A percentile compares a stretch with the other conserved stretches of the same genome.
phyloP scores from a whole-genome alignment of 2,888 invertebrate species.

The Falcaria lacertinaria region DNA sequence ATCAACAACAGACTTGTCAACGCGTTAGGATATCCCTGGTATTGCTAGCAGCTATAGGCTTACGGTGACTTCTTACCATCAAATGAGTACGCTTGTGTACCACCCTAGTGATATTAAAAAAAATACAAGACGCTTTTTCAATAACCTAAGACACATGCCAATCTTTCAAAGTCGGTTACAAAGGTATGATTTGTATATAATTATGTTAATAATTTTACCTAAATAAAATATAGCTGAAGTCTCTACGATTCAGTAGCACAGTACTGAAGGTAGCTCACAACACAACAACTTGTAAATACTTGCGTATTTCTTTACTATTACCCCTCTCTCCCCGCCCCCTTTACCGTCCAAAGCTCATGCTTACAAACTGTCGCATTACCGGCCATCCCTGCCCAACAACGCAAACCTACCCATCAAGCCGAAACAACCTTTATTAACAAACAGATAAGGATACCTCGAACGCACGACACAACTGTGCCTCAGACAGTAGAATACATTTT shows the following conservation, averaged over 20 bases:
- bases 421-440: conserved; percentile 38
- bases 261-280: conserved; percentile 47
- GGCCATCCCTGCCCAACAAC: conserved; percentile 62
- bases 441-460: conserved; percentile 24
- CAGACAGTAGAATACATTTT: conserved; percentile 19
- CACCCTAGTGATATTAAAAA: too few relatives aligned
- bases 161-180: too few relatives aligned
- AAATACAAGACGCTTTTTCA: too few relatives aligned
- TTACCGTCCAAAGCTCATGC: conserved; percentile 68
- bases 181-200: not conserved
- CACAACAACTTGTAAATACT: conserved; percentile 56
- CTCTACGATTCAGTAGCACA: conserved; percentile 52
- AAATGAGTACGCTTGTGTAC: too few relatives aligned
- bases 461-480: conserved; percentile 30
- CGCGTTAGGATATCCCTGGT: too few relatives aligned
- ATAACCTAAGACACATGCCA: too few relatives aligned
- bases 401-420: conserved; percentile 29
- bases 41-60: too few relatives aligned
- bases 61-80: too few relatives aligned
- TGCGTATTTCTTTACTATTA: conserved; percentile 68
- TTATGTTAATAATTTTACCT: conserved; percentile 8
- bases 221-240: conserved; percentile 64
- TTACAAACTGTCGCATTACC: conserved; percentile 79
- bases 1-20: too few relatives aligned
- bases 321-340: conserved; percentile 37